Evolutionary conservation across 2,888 invertebrate species (phyloP), one percentile per base, ranked within the genome.

Genomic region (Nezara viridula): DNA sequence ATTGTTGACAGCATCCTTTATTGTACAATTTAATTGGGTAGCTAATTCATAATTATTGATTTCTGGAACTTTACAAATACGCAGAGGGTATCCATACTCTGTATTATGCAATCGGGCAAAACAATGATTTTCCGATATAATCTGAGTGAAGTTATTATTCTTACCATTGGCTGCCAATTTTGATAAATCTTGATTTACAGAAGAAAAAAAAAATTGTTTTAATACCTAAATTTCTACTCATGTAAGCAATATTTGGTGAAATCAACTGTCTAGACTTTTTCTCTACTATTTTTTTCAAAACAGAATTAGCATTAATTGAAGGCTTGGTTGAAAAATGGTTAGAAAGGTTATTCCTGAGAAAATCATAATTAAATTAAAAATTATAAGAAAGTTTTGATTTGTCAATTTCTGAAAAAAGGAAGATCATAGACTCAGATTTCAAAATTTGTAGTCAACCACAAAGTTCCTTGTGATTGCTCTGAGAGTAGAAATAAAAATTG

Each of bases 61-160:
- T 77, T 77, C 77, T 24, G 77, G 77, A 44, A 77, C 77, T 16
- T 77, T 77, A 32, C 77, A 40, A 77, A 77, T 44, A 77, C 77
- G 77, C 40, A 77, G 40, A 77, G 77, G 77, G 10, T 40, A 40
- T 16, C 14, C 24, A 16, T 32, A 60, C 3, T 60, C 27, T 32
- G n/a, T n/a, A n/a, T 32, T 60, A 60, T 14, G 4, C 16, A 27
- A 60, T 14, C 4, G 27, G 3, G 32, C 32, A 60, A 32, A 27
- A 60, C 16, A 14, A 16, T 60, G 60, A 32, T 60, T 60, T 27
- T 27, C 60, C 27, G 60, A 60, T 16, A 32, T 32, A 16, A 27
- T 60, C 27, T 60, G 27, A 60, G 32, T 16, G 4, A 60, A 6
- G 32, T 60, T 60, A 32, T 55, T n/a, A 55, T 10, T n/a, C n/a